Percentiles rank a stretch among this genome's conserved stretches.
These are phyloP conservation scores for Platyscapa corneri DNA, from an alignment of 1,140 invertebrate genomes.

Conservation along the genomic window DNA sequence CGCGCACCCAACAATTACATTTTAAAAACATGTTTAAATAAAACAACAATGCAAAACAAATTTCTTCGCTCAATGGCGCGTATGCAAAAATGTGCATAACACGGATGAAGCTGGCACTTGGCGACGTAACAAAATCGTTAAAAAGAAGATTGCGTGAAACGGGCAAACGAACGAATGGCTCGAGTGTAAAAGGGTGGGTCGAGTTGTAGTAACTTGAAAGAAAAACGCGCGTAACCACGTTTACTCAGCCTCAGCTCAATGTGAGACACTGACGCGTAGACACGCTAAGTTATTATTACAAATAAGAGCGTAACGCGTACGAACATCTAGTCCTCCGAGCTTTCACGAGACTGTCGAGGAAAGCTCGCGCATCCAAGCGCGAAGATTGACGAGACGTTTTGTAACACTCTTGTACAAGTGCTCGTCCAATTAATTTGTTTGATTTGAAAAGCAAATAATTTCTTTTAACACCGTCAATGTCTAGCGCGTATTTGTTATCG, in stretches of 20 bases:
- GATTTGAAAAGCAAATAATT: not conserved
- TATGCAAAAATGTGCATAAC: not conserved
- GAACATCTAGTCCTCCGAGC: not conserved
- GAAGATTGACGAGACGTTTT: not conserved
- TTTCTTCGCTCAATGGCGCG: not conserved
- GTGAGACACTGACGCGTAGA: conserved; percentile 12
- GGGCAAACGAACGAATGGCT: not conserved
- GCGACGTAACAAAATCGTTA: conserved; percentile 3
- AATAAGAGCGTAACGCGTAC: not conserved
- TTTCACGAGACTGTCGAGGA: not conserved
- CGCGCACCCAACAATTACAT: too few species aligned
- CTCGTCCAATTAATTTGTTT: not conserved
- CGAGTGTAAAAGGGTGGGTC: not conserved
- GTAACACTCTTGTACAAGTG: too few species aligned
- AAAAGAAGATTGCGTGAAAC: too few species aligned
- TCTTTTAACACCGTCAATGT: not conserved
- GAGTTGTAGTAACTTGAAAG: not conserved
- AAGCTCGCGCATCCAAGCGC: not conserved
- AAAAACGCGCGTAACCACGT: not conserved
- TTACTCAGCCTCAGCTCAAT: not conserved
- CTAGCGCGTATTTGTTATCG: not conserved
- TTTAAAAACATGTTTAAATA: not conserved
- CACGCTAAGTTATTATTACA: not conserved
- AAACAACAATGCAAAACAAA: not conserved
- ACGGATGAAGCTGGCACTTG: conserved; percentile 1